phyloP scores from a whole-genome alignment of 2,888 invertebrate genomes.

The Tridacna crocea region DNA sequence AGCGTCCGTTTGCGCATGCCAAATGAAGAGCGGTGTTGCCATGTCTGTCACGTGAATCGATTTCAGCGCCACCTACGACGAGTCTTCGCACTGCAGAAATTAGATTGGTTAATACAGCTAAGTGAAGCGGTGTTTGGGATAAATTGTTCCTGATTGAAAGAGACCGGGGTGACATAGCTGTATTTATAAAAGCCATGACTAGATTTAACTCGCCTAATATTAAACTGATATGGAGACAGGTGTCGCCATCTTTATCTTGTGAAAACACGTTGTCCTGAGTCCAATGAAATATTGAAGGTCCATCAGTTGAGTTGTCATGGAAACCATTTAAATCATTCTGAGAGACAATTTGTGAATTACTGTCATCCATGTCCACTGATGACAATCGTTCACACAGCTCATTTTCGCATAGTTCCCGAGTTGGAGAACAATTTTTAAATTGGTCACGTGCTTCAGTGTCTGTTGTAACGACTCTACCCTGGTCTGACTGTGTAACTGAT shows the following conservation, averaged over 20 bases:
- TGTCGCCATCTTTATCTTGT: slow-evolving; percentile 48
- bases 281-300: neutral
- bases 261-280: slow-evolving; percentile 4
- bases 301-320: neutral
- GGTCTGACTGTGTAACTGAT: slow-evolving; percentile 3
- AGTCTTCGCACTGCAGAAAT: slow-evolving; percentile 28
- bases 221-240: slow-evolving; percentile 37
- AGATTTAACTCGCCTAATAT: slow-evolving; percentile 33
- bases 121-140: slow-evolving; percentile 47
- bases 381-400: slow-evolving; percentile 24
- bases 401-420: neutral
- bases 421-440: neutral
- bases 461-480: neutral
- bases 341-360: neutral
- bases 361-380: slow-evolving; percentile 22
- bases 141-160: slow-evolving; percentile 31
- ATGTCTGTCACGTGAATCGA: slow-evolving; percentile 36
- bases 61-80: slow-evolving; percentile 42
- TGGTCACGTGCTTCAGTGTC: neutral
- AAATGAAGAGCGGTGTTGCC: slow-evolving; percentile 49
- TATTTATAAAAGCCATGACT: slow-evolving; percentile 18
- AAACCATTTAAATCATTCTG: neutral
- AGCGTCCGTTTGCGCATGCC: slow-evolving; percentile 42
- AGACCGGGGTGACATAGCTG: neutral
- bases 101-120: slow-evolving; percentile 44